Evolutionary conservation across 2,113 vertebrate species (phyloP).

Genomic region (Aplodontia rufa): DNA sequence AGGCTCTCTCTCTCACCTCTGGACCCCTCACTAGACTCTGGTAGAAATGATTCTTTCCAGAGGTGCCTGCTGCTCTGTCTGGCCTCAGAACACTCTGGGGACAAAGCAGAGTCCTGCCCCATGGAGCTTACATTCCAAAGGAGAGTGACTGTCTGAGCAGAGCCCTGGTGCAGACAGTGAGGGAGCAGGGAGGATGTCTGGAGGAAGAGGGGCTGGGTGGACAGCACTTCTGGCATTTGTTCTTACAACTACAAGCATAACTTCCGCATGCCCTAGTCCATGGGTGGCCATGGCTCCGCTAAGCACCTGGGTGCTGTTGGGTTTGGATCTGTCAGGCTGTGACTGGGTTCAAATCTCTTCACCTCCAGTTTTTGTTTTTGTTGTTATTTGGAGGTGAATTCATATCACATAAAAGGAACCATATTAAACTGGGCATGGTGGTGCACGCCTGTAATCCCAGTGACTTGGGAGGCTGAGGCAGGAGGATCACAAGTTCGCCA

Average conservation of each 20-base stretch:
- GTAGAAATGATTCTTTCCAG: not conserved
- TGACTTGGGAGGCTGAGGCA: too few species aligned
- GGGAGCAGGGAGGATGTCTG: not conserved
- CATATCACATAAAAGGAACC: not conserved
- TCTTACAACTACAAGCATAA: not conserved
- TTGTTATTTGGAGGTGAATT: not conserved
- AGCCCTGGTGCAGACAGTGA: not conserved
- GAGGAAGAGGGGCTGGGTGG: accelerated
- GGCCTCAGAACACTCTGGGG: not conserved
- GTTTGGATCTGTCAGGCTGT: not conserved
- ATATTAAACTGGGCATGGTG: not conserved
- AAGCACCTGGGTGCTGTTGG: not conserved
- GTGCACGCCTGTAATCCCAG: too few species aligned
- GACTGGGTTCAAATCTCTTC: not conserved
- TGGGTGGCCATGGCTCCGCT: not conserved
- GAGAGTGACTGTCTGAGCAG: not conserved
- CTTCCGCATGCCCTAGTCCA: too few species aligned
- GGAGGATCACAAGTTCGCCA: too few species aligned
- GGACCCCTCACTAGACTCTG: not conserved
- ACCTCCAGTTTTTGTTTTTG: not conserved
- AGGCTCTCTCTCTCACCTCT: not conserved
- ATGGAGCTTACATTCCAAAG: not conserved
- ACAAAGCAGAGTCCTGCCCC: not conserved
- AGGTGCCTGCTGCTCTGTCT: not conserved
- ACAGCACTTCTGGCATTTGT: not conserved